Base-by-base conservation (phyloP, 2,888 invertebrate species). In the Philaethria dido region DNA sequence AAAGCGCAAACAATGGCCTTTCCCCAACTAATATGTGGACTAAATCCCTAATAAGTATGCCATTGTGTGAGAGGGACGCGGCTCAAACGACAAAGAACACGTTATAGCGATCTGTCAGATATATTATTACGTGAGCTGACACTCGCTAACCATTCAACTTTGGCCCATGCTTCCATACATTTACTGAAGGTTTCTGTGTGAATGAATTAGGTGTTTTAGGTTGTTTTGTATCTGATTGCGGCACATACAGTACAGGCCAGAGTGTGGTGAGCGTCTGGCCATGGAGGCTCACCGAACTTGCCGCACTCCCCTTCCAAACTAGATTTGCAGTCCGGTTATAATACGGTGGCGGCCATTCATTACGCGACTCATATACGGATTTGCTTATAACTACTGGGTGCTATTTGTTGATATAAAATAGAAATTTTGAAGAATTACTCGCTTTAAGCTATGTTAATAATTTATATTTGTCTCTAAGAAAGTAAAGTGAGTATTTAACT, bases 21-120 rank as follows among this genome's bases (percentile, higher is more conserved):
- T 89, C 92, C 92, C 92, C 89, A 92, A 92, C 92, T 92, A 92
- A 92, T 92, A 92, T 91, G 92, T 91, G 92, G 89, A 92, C 92
- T 92, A 92, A 92, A 92, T 92, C 92, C 92, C 92, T 92, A 92
- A 92, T 92, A 92, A 92, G 92, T 92, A 92, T 91, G 91, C 92
- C 91, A 92, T 92, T 92, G 92, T 91, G 86, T 86, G 92, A 90
- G 91, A 92, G 92, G 88, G 92, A 90, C 89, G 87, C 83, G 87
- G 87, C 84, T 80, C 80, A 86, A 86, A 84, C 89, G 84, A 91
- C 92, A 92, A 92, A 92, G 92, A 90, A 89, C 91, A 89, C 87
- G 91, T 92, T 91, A 92, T 89, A 89, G 82, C 91, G 89, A 92
- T 92, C 88, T 87, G 85, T 77, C 77, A 74, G 73, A 75, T 75